Percentiles rank a stretch among this genome's conserved stretches.
These are phyloP conservation scores for Holothuria glaberrima DNA, from an alignment of 35 echinoderm and acorn worm genomes.

Conservation along the genomic window DNA sequence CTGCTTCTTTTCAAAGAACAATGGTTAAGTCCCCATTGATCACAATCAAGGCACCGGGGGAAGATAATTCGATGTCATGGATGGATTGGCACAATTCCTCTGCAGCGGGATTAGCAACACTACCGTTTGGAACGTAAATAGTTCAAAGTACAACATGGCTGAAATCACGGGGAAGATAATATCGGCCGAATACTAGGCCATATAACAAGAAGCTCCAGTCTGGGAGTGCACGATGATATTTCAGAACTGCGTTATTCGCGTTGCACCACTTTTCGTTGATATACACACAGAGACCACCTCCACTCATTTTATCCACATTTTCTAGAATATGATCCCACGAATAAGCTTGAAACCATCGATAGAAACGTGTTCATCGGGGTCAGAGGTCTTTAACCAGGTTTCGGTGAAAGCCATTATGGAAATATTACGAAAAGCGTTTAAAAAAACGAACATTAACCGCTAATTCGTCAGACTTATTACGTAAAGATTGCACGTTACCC, in stretches of 20 bases:
- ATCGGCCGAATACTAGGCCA: slow-evolving; percentile 16
- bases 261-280: slow-evolving; percentile 2
- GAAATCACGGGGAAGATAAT: slow-evolving; percentile 8
- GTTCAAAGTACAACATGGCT: neutral
- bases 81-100: neutral
- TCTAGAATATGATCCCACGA: neutral
- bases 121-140: neutral
- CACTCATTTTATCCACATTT: neutral
- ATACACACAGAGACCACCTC: neutral
- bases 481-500: slow-evolving; percentile 65
- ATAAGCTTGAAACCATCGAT: slow-evolving; percentile 43
- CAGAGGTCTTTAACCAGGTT: slow-evolving; percentile 52
- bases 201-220: neutral
- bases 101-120: neutral
- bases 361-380: slow-evolving; percentile 29
- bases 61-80: neutral
- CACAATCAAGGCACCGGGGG: neutral
- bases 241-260: neutral
- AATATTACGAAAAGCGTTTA: neutral
- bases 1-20: neutral
- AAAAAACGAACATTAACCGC: slow-evolving; percentile 42
- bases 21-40: slow-evolving; percentile 7
- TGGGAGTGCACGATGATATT: neutral
- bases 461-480: slow-evolving; percentile 73
- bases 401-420: slow-evolving; percentile 63